phyloP scores from a whole-genome alignment of 2,888 invertebrate genomes.

The Pyralis farinalis region DNA sequence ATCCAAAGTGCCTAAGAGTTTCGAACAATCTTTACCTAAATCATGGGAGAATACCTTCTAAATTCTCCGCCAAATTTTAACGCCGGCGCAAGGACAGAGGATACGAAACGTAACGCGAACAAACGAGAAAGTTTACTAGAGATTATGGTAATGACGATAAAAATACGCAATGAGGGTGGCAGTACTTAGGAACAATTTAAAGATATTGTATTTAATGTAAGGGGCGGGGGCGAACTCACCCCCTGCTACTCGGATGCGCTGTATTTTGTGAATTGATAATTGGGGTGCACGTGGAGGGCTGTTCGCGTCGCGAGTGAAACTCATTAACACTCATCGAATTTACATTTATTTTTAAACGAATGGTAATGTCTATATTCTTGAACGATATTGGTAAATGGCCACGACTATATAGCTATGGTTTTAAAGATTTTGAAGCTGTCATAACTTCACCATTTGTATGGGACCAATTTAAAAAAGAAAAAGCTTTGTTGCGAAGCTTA shows the following conservation, averaged over 20 bases:
- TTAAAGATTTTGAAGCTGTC: too few relatives aligned
- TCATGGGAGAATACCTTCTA: conserved; percentile 63
- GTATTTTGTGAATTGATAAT: conserved; percentile 69
- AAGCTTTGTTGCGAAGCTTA: too few relatives aligned
- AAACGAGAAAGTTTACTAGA: conserved; percentile 44
- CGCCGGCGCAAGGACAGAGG: conserved; percentile 37
- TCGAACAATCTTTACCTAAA: conserved; percentile 52
- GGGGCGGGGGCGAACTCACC: conserved; percentile 34
- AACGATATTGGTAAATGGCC: too few relatives aligned
- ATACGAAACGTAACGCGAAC: conserved; percentile 21
- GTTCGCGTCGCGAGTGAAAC: background rate
- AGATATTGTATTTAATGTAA: conserved; percentile 78
- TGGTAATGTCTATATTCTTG: too few relatives aligned
- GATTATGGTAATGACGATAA: conserved; percentile 76
- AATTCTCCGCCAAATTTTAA: conserved; percentile 54
- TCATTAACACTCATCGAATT: too few relatives aligned
- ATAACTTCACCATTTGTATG: too few relatives aligned
- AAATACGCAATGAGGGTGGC: conserved; percentile 72
- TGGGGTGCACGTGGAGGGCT: conserved; percentile 54
- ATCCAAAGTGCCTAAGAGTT: conserved; percentile 47
- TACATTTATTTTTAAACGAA: too few relatives aligned
- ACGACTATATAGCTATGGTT: too few relatives aligned
- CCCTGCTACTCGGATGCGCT: conserved; percentile 37
- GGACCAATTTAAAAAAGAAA: too few relatives aligned
- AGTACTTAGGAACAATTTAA: conserved; percentile 76